These are phyloP conservation scores for Pantherophis vulpinus DNA, from an alignment of 2,797 vertebrate genomes.

Conservation along the genomic window DNA sequence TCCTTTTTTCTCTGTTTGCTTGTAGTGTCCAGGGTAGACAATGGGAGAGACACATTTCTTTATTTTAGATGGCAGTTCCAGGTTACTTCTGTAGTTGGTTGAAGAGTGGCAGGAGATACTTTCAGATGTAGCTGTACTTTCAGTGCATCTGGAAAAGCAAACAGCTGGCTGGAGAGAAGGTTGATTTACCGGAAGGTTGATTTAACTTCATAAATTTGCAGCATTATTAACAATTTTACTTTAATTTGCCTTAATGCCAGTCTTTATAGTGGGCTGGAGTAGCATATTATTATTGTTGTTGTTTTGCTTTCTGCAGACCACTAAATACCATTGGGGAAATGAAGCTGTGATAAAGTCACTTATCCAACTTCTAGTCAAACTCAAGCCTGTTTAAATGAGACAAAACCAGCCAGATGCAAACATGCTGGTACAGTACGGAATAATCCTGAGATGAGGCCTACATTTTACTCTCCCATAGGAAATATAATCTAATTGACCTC, in stretches of 20 bases:
- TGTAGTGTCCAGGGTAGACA: not conserved
- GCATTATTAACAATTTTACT: not conserved
- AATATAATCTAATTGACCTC: not conserved
- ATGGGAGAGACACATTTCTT: not conserved
- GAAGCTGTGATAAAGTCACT: not conserved
- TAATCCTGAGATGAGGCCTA: not conserved
- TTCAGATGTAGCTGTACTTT: not conserved
- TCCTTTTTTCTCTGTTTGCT: not conserved
- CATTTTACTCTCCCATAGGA: not conserved
- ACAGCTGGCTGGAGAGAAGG: not conserved
- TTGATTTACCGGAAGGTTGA: not conserved
- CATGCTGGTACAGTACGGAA: not conserved
- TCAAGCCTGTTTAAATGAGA: not conserved
- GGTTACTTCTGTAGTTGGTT: constrained; percentile 16
- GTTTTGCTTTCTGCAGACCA: not conserved
- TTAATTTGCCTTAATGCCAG: not conserved
- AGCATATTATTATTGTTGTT: not conserved
- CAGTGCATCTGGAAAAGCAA: not conserved
- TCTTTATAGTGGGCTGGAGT: not conserved
- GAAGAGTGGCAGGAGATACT: constrained; percentile 10
- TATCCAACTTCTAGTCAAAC: not conserved
- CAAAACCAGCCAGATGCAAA: not conserved
- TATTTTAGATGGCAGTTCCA: constrained; percentile 28
- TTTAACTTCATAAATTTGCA: not conserved
- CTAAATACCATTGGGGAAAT: not conserved